phyloP scores from a whole-genome alignment of 2,888 invertebrate genomes.

The Byasa hedistus region DNA sequence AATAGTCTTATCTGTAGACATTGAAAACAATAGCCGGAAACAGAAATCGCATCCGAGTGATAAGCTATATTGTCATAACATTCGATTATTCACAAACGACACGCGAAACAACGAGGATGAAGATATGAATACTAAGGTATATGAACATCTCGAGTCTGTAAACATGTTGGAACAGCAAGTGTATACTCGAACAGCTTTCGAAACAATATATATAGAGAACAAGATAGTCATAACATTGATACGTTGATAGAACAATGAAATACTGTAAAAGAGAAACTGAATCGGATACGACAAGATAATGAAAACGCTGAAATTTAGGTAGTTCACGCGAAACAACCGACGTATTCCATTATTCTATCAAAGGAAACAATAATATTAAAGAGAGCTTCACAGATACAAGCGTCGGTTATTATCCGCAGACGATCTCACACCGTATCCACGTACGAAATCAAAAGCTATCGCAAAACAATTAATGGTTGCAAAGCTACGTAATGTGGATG shows the following conservation, averaged over 20 bases:
- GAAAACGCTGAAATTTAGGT: too few species aligned
- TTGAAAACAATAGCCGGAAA: conserved; percentile 39
- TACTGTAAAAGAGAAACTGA: background rate
- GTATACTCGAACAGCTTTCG: conserved; percentile 54
- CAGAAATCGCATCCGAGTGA: conserved; percentile 40
- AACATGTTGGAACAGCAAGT: conserved; percentile 51
- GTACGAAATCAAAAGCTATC: background rate
- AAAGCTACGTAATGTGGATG: conserved; percentile 31
- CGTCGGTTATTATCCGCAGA: conserved; percentile 34
- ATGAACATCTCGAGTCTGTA: conserved; percentile 52
- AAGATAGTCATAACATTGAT: conserved; percentile 65
- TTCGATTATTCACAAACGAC: conserved; percentile 61
- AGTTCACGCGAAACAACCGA: too few species aligned
- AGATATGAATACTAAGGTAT: conserved; percentile 66
- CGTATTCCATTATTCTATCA: conserved; percentile 58
- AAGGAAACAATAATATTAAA: conserved; percentile 49
- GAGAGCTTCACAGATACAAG: conserved; percentile 50
- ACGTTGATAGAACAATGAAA: conserved; percentile 59
- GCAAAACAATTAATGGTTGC: background rate
- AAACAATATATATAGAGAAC: conserved; percentile 49
- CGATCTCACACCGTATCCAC: conserved; percentile 14
- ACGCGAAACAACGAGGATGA: conserved; percentile 71
- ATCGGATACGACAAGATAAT: too few species aligned
- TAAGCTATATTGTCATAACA: conserved; percentile 76
- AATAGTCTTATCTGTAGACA: conserved; percentile 15